Conservation (phyloP, 2,113 vertebrate genomes). For the Sisor rabdophorus region DNA sequence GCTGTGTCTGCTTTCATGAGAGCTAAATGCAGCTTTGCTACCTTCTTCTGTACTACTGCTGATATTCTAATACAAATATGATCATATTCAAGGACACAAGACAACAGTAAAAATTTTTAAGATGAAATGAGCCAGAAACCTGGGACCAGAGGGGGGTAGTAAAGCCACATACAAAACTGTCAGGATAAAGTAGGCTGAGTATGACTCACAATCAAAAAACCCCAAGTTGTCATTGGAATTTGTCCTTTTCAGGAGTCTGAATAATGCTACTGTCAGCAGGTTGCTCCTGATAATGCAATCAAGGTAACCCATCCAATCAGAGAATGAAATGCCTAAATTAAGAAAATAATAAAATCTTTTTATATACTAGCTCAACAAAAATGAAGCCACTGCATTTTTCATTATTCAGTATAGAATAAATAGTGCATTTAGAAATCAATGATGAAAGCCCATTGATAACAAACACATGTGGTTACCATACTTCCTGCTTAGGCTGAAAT, state of each 20-base stretch:
- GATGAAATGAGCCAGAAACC: constrained; percentile 27
- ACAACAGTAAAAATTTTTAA: constrained; percentile 43
- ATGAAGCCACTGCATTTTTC: neutral
- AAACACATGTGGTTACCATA: neutral
- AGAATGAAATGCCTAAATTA: constrained; percentile 2
- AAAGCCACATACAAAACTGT: constrained; percentile 35
- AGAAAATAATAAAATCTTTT: constrained; percentile 35
- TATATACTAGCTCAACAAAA: neutral
- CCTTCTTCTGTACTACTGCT: neutral
- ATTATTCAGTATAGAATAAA: constrained; percentile 12
- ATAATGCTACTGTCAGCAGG: constrained; percentile 33
- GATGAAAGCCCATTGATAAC: constrained; percentile 13
- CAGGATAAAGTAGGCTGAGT: constrained; percentile 31
- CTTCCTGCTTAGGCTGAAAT: neutral
- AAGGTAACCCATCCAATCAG: constrained; percentile 19
- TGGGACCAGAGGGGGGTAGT: constrained; percentile 3
- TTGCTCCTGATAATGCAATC: constrained; percentile 32
- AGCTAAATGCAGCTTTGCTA: neutral
- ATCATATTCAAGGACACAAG: constrained; percentile 48
- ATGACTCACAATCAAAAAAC: constrained; percentile 38
- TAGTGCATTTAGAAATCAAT: constrained; percentile 30
- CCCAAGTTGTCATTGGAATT: constrained; percentile 38
- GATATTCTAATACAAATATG: constrained; percentile 23
- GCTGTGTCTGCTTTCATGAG: constrained; percentile 27
- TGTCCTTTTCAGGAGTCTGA: constrained; percentile 35